These are phyloP conservation scores for Nylanderia fulva DNA, from an alignment of 1,140 invertebrate genomes.

Conservation along the genomic window DNA sequence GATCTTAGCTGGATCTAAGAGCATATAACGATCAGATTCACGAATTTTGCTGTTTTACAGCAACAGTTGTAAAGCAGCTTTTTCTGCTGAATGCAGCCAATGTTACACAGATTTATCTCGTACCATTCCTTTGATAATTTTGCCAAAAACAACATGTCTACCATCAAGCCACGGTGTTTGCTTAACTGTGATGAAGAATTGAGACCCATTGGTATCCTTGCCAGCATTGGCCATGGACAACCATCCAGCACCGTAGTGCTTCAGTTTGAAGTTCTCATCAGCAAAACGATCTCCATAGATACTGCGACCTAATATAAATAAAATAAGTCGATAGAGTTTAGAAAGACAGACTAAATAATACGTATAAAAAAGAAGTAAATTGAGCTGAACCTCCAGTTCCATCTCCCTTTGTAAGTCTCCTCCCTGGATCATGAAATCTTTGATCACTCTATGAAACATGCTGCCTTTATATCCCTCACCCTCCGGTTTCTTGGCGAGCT, in stretches of 20 bases:
- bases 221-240: constrained; percentile 98
- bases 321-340: constrained; percentile 34
- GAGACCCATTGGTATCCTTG: constrained; percentile 98
- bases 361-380: neutral
- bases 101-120: neutral
- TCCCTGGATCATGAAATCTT: constrained; percentile 98
- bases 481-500: constrained; percentile 91
- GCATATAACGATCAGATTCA: too few species aligned
- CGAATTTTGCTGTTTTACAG: too few species aligned
- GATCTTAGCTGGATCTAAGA: too few species aligned
- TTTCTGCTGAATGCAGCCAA: too few species aligned
- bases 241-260: constrained; percentile 98
- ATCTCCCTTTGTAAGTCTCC: constrained; percentile 97
- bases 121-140: constrained; percentile 96
- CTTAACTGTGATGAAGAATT: constrained; percentile 98
- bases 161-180: constrained; percentile 98
- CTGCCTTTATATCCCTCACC: constrained; percentile 95
- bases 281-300: constrained; percentile 97
- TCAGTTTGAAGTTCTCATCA: constrained; percentile 99
- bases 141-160: constrained; percentile 99
- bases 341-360: neutral
- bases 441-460: constrained; percentile 97
- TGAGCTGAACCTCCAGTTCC: constrained; percentile 93
- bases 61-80: too few species aligned
- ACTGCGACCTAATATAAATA: constrained; percentile 90